Conservation (phyloP, 2,797 vertebrate species). For the Eulemur mongoz region DNA sequence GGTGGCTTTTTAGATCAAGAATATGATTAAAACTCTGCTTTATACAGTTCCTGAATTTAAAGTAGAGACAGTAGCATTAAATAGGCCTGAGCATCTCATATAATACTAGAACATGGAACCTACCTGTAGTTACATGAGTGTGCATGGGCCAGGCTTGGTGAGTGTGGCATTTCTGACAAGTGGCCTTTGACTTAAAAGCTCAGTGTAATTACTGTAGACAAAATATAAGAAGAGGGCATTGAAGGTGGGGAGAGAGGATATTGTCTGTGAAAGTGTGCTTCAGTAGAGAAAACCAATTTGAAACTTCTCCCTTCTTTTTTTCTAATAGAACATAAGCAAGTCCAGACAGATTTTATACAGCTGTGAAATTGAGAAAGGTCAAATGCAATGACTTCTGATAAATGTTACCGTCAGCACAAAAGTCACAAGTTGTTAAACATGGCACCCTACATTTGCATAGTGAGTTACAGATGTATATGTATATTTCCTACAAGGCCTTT, state of each 20-base stretch:
- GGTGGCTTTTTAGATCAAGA: neutral
- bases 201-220: neutral
- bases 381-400: neutral
- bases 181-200: neutral
- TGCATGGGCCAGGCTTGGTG: neutral
- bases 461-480: neutral
- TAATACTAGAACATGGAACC: neutral
- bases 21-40: neutral
- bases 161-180: neutral
- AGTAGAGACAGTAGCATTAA: neutral
- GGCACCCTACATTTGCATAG: neutral
- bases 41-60: neutral
- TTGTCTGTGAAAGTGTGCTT: neutral
- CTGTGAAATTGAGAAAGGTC: slow-evolving; percentile 2
- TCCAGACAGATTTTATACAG: neutral
- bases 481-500: neutral
- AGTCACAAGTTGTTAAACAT: neutral
- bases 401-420: neutral
- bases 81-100: neutral
- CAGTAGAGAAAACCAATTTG: neutral
- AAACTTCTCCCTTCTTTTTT: slow-evolving; percentile 10
- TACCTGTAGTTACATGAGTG: neutral
- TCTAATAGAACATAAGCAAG: slow-evolving; percentile 39
- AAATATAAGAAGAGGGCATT: neutral
- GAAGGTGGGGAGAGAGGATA: neutral